These are phyloP conservation scores for Melanostigma gelatinosum DNA, from an alignment of 2,113 vertebrate genomes.

Conservation along the genomic window DNA sequence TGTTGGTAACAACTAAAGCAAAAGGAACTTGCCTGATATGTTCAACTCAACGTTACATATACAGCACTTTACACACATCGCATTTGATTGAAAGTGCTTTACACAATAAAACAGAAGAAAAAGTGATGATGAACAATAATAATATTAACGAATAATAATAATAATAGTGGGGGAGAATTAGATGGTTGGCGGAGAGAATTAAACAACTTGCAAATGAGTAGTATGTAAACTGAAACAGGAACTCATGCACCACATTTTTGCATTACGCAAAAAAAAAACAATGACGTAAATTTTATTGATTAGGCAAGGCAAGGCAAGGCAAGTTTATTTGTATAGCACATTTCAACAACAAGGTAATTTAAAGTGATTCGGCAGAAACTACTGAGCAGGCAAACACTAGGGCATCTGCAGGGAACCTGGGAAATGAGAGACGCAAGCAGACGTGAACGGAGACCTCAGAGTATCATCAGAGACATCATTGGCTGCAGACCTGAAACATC, in stretches of 20 bases:
- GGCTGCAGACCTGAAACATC: constrained; percentile 36
- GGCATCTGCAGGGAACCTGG: constrained; percentile 3
- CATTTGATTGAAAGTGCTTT: too few species aligned
- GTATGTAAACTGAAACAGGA: not conserved
- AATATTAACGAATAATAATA: not conserved
- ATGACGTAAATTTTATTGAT: not conserved
- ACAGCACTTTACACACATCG: too few species aligned
- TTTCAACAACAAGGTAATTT: too few species aligned
- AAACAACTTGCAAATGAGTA: not conserved
- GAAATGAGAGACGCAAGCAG: constrained; percentile 15
- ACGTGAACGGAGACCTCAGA: constrained; percentile 21
- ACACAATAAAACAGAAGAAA: not conserved
- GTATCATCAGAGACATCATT: constrained; percentile 18
- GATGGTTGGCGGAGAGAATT: not conserved
- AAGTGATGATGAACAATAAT: not conserved
- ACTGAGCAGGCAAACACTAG: constrained; percentile 8
- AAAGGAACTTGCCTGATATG: too few species aligned
- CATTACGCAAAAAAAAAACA: not conserved
- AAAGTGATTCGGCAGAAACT: not conserved
- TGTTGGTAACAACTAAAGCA: too few species aligned
- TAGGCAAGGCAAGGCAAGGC: too few species aligned
- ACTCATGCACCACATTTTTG: not conserved
- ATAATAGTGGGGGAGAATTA: not conserved
- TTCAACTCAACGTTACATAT: too few species aligned
- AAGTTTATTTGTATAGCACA: too few species aligned